A percentile compares a stretch with the other conserved stretches of the same genome.
Conservation (phyloP, 2,797 vertebrate genomes). For the Sarcophilus harrisii region DNA sequence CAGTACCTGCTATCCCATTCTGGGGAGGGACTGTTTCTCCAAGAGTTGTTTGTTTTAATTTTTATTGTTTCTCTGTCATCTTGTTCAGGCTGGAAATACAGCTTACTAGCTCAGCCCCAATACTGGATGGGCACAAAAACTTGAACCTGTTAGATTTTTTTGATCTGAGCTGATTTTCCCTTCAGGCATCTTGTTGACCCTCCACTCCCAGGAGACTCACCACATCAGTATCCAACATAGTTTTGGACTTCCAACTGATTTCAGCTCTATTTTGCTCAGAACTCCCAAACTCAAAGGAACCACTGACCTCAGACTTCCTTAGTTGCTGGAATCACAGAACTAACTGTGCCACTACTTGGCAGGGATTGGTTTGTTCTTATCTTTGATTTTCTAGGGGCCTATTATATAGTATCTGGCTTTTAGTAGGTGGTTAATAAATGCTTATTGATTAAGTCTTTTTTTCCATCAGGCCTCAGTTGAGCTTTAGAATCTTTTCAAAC, state of each 20-base stretch:
- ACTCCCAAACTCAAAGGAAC: not conserved
- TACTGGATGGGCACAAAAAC: not conserved
- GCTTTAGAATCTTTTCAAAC: constrained; percentile 51
- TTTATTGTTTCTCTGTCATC: not conserved
- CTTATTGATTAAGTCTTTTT: not conserved
- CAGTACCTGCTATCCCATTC: not conserved
- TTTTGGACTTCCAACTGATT: not conserved
- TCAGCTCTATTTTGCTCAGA: not conserved
- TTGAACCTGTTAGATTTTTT: not conserved
- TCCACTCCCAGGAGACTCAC: not conserved
- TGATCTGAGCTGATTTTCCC: not conserved
- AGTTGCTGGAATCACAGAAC: not conserved
- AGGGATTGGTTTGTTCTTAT: not conserved
- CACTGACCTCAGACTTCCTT: not conserved
- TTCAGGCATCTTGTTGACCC: not conserved
- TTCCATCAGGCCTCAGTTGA: not conserved
- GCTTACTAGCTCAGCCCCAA: not conserved
- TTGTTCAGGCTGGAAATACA: not conserved
- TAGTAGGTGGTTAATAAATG: not conserved
- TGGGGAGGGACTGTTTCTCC: not conserved
- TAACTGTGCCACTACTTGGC: not conserved
- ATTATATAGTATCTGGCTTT: not conserved
- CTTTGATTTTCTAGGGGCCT: not conserved
- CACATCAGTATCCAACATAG: not conserved
- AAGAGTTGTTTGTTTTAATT: not conserved